Percentiles rank a stretch among this genome's conserved stretches.
These are phyloP conservation scores for Poeciliopsis gracilis DNA, from an alignment of 2,797 vertebrate genomes.

Conservation along the genomic window DNA sequence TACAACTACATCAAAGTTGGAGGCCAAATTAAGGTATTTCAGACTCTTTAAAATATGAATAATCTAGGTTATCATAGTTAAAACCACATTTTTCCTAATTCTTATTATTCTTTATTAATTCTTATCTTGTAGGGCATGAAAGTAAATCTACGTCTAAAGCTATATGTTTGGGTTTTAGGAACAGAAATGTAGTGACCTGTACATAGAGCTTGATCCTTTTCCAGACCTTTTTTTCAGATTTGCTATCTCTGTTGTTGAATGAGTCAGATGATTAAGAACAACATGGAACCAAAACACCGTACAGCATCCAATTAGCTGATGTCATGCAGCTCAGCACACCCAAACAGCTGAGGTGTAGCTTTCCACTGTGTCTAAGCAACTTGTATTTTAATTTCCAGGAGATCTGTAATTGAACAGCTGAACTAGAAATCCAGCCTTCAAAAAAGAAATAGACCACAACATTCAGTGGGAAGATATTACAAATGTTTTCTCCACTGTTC, in stretches of 20 bases:
- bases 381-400: conserved; percentile 14
- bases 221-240: conserved; percentile 7
- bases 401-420: conserved; percentile 19
- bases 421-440: conserved; percentile 4
- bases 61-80: background rate
- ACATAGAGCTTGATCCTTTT: background rate
- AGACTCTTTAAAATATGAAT: no score
- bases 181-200: background rate
- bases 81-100: background rate
- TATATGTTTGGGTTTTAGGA: background rate
- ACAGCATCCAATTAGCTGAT: conserved; percentile 67
- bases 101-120: no score
- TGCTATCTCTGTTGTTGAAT: conserved; percentile 25
- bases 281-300: conserved; percentile 62
- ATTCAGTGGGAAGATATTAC: background rate
- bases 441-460: background rate
- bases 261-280: conserved; percentile 59
- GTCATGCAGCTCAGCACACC: conserved; percentile 59
- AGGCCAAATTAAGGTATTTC: conserved; percentile 89
- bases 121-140: no score
- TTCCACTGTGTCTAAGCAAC: conserved; percentile 25
- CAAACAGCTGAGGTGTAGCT: conserved; percentile 46
- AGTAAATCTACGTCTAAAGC: background rate
- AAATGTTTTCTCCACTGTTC: rapidly evolving
- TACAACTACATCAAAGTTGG: conserved; percentile 91